Base-by-base conservation (phyloP, 2,113 vertebrate species). In the Penelope pileata region DNA sequence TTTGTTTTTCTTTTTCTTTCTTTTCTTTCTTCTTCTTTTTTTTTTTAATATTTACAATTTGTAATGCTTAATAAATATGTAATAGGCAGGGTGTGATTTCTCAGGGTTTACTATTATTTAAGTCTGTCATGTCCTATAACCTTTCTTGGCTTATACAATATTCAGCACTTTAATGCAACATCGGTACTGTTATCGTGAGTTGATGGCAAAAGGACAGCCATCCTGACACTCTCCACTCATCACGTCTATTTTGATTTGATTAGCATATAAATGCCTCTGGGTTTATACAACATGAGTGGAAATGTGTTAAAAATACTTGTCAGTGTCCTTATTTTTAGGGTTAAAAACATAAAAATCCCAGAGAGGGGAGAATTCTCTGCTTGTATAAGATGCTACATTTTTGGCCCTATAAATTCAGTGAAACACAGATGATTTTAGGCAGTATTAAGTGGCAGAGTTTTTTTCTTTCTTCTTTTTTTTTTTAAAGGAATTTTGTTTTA, bases 31-130 rank as follows among this genome's bases (percentile, higher is more conserved):
- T 45, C 48, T 54, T 29, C 47, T 73, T 23, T 45, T 87, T 94
- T 96, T 94, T 97, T 97, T 63, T 73, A 97, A 98, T 98, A 98
- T 98, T 98, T 98, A 98, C 97, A 95, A 95, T 97, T 97, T 97
- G 97, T 96, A 97, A 98, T 98, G 91, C 85, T 82, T 67, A 96
- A 98, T 98, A 98, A 98, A 98, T 98, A 98, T 97, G 97, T 96
- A 98, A 96, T 93, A 97, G 95, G 42, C 64, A 96, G 82, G 91
- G 74, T 89, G 85, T 80, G 82, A 87, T 97, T 98, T 98, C 90
- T 86, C 88, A 89, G 96, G 90, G 94, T 98, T 97, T 97, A 91
- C 94, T 92, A 90, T 97, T 97, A 96, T 96, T 97, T 96, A 95
- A 97, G 96, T 88, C 97, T 98, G 97, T 97, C 97, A 97, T 94